These are phyloP conservation scores for Drosophila paranaensis DNA, from an alignment of 2,888 invertebrate species.

Conservation along the genomic window DNA sequence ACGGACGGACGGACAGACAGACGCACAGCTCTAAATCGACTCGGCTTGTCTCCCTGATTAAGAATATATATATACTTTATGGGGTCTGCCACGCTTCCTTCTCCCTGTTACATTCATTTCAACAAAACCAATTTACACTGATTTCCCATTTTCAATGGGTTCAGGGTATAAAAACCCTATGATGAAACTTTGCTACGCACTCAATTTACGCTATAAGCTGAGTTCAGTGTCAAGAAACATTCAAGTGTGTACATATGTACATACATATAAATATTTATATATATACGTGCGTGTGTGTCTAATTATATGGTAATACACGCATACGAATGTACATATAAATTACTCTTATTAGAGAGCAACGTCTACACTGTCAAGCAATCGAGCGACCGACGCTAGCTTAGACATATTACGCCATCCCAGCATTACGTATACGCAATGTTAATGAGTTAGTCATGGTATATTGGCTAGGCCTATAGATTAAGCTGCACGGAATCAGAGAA, in stretches of 20 bases:
- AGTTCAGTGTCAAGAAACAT: slow-evolving; percentile 71
- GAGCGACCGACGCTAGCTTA: slow-evolving; percentile 49
- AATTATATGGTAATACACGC: slow-evolving; percentile 76
- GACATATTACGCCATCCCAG: slow-evolving; percentile 68
- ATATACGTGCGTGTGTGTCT: slow-evolving; percentile 46
- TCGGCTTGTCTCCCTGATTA: too few species aligned
- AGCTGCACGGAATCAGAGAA: neutral
- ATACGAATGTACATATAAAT: slow-evolving; percentile 80
- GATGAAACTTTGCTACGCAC: slow-evolving; percentile 9
- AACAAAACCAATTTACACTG: too few species aligned
- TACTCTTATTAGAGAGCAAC: slow-evolving; percentile 70
- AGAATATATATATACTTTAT: too few species aligned
- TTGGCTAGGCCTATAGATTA: slow-evolving; percentile 35
- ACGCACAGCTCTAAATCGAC: too few species aligned
- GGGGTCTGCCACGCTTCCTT: too few species aligned
- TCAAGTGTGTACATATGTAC: slow-evolving; percentile 48
- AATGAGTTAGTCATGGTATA: slow-evolving; percentile 61
- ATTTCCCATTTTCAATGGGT: too few species aligned
- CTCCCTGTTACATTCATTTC: too few species aligned
- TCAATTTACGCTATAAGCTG: slow-evolving; percentile 39
- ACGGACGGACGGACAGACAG: too few species aligned
- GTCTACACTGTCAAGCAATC: slow-evolving; percentile 36
- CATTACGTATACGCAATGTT: slow-evolving; percentile 62
- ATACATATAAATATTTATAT: too few species aligned
- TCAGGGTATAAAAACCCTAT: neutral